Base-by-base conservation (phyloP, 2,888 invertebrate species). In the Nysson spinosus region DNA sequence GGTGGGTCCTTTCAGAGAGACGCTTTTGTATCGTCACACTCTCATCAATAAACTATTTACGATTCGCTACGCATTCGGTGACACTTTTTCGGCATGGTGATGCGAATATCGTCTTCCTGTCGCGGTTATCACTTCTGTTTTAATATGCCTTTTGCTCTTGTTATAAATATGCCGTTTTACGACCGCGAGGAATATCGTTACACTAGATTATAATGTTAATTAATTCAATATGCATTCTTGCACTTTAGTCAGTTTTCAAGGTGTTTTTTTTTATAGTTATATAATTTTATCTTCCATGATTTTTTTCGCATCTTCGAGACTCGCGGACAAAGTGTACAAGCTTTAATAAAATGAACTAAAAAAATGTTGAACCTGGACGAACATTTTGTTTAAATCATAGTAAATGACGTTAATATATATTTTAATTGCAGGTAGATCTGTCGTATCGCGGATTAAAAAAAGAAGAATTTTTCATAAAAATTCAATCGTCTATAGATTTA, bases 401-500 rank as follows among this genome's bases (percentile, higher is more conserved):
- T 28, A 19, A 2, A n/a, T 0, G 12, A 16, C 3, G 3, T 4
- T 19, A 19, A 19, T 3, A n/a, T 12, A 49, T 30, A 2, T 26
- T 17, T 7, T 35, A 57, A 47, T 77, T 75, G 2, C 67, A 85
- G 86, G 49, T 86, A 37, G 82, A 87, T 39, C 64, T 86, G 4
- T 83, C 86, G 11, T 56, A 77, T 52, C 75, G 67, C 0, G 70
- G 70, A 19, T 46, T 86, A 14, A 77, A 77, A 56, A 86, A 80
- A 35, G 85, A 84, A 56, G 79, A 83, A 1, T 87, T 87, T 55
- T 86, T 87, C 52, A 55, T 79, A 11, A 74, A 69, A 49, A 24
- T 81, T 1, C 86, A 85, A 51, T 16, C 55, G 1, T 55, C 68
- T n/a, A 68, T 82, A 2, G 56, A 75, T 42, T 49, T 85, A 4